Conservation (phyloP, 1,140 invertebrate species). For the Plutomurus gul region DNA sequence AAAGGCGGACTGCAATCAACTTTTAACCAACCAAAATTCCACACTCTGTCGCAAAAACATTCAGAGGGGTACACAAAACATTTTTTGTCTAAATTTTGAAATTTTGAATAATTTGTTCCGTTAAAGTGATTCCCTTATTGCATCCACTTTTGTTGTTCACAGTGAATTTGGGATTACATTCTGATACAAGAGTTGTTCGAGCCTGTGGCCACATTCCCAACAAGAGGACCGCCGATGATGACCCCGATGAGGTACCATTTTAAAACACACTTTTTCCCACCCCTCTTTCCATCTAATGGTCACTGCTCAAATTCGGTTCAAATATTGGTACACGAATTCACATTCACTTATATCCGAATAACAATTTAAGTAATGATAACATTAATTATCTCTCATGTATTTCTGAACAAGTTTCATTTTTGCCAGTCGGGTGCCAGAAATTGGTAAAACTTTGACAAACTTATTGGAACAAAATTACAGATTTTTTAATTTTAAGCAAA, state of each 20-base stretch:
- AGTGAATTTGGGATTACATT: conserved; percentile 5
- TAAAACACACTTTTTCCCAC: no score
- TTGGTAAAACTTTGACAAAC: no score
- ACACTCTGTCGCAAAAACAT: conserved; percentile 77
- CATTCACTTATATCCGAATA: no score
- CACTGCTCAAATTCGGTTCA: no score
- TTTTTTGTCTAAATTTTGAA: not conserved
- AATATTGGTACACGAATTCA: no score
- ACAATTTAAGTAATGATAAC: no score
- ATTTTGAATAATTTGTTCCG: not conserved
- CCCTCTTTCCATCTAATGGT: not conserved
- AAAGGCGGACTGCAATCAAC: conserved; percentile 78
- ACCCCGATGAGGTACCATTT: not conserved
- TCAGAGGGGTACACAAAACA: conserved; percentile 66
- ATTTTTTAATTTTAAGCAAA: no score
- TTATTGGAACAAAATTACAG: no score
- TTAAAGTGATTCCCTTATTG: not conserved
- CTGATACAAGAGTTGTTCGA: conserved; percentile 31
- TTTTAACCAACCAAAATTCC: conserved; percentile 65
- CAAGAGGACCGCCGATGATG: not conserved
- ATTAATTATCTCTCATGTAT: no score
- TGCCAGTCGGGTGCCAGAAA: no score
- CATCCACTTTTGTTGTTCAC: not conserved
- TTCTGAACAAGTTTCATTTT: no score
- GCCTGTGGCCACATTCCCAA: conserved; percentile 31